Conservation (phyloP, 2,113 vertebrate genomes). For the Rhinopithecus roxellana region DNA sequence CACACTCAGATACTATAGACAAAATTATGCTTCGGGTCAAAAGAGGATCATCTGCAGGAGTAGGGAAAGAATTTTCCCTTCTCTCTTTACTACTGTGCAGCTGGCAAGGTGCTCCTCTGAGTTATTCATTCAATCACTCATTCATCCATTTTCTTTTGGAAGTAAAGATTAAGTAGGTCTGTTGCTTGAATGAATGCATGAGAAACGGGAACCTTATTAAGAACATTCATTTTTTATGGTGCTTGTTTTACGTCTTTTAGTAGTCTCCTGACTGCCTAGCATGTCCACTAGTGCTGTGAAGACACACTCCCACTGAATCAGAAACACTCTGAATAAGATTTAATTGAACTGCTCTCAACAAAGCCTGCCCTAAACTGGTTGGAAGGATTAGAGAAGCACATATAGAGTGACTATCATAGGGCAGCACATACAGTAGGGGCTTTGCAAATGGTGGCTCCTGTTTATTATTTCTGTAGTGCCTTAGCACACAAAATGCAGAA, state of each 20-base stretch:
- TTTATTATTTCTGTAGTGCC: background rate
- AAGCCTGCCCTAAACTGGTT: background rate
- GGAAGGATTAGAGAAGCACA: background rate
- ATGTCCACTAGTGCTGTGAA: background rate
- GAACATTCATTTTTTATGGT: background rate
- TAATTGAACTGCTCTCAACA: background rate
- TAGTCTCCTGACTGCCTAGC: background rate
- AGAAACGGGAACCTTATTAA: background rate
- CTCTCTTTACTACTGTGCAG: background rate
- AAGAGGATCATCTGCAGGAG: background rate
- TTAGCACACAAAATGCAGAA: background rate
- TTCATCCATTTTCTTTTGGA: background rate
- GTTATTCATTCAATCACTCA: background rate
- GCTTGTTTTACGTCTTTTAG: background rate
- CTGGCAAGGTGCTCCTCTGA: background rate
- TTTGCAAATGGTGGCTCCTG: background rate
- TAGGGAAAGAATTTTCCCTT: background rate
- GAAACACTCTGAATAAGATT: rapidly evolving
- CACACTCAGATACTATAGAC: conserved; percentile 15
- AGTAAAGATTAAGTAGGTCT: background rate
- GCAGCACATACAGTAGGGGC: background rate
- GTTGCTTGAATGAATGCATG: background rate
- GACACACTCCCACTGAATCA: background rate
- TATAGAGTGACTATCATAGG: rapidly evolving
- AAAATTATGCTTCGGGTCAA: conserved; percentile 26